Evolutionary conservation across 2,888 invertebrate species (phyloP).

Genomic region (Cremastobaeus sp.): DNA sequence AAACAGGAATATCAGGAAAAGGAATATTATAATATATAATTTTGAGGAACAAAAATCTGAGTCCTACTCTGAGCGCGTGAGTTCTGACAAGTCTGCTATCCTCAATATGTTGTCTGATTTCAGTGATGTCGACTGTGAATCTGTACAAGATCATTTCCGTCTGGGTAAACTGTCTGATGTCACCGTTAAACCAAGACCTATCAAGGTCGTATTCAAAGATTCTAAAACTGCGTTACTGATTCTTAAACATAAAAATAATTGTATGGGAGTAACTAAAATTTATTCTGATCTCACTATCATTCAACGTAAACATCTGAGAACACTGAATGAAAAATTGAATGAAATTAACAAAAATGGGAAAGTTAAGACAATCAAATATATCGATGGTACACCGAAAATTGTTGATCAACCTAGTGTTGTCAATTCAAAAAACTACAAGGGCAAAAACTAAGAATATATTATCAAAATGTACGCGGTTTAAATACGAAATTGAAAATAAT

Average conservation of each 20-base stretch:
- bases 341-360: not conserved
- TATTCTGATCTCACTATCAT: not conserved
- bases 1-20: too few species aligned
- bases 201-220: slow-evolving; percentile 2
- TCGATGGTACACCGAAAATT: not conserved
- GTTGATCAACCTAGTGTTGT: too few species aligned
- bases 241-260: not conserved
- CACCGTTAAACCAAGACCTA: too few species aligned
- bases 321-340: not conserved
- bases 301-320: not conserved
- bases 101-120: too few species aligned
- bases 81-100: too few species aligned
- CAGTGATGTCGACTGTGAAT: too few species aligned
- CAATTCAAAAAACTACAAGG: too few species aligned
- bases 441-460: not conserved
- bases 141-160: too few species aligned
- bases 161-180: too few species aligned
- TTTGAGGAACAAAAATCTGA: too few species aligned
- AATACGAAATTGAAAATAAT: not conserved
- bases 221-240: not conserved
- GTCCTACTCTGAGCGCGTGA: too few species aligned
- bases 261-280: not conserved
- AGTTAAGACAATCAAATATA: slow-evolving; percentile 4
- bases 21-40: too few species aligned
- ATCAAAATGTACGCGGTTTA: not conserved